Evolutionary conservation across 1,140 invertebrate species (phyloP).

Genomic region (Pseudoatta argentina): DNA sequence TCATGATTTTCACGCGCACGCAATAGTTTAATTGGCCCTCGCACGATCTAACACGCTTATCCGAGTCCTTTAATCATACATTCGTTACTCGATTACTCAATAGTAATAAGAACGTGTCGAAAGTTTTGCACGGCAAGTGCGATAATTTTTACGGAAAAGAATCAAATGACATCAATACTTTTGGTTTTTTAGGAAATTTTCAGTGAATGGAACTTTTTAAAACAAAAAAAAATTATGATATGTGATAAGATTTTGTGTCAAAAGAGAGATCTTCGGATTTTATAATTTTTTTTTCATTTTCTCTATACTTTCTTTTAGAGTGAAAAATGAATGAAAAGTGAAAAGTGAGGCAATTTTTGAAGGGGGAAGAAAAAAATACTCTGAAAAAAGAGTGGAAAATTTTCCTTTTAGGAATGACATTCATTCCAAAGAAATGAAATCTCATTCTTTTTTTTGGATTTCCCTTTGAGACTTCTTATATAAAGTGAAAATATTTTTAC

Average conservation of each 20-base stretch:
- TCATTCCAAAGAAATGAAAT: no score
- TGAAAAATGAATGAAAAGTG: no score
- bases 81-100: neutral
- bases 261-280: neutral
- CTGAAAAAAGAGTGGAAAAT: no score
- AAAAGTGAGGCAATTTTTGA: no score
- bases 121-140: conserved; percentile 14
- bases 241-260: neutral
- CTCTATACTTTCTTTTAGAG: no score
- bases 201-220: neutral
- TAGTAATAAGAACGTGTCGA: conserved; percentile 43
- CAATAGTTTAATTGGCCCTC: conserved; percentile 48
- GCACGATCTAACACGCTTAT: conserved; percentile 54
- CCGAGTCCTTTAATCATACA: conserved; percentile 27
- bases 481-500: no score
- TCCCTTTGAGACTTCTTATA: no score
- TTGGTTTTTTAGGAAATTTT: neutral
- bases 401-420: no score
- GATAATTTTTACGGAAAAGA: conserved; percentile 7
- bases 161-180: conserved; percentile 11
- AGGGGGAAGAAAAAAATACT: no score
- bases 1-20: conserved; percentile 49
- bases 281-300: neutral
- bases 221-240: neutral
- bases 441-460: no score